These are phyloP conservation scores for Physella acuta DNA, from an alignment of 1,140 invertebrate species.

Conservation along the genomic window DNA sequence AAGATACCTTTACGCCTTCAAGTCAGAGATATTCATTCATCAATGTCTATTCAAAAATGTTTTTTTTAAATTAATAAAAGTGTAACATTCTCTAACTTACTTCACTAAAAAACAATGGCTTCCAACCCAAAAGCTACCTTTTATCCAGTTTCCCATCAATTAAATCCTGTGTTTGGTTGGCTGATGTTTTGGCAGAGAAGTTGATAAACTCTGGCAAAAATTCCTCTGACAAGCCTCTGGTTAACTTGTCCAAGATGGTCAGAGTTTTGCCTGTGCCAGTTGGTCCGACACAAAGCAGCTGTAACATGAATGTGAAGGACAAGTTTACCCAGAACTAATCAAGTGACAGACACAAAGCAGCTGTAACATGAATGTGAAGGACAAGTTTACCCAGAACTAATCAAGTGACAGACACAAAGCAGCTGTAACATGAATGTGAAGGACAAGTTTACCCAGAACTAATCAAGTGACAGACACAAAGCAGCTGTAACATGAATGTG, in stretches of 20 bases:
- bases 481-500: no score
- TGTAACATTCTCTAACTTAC: neutral
- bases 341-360: no score
- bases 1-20: constrained; percentile 60
- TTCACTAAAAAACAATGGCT: neutral
- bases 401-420: no score
- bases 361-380: no score
- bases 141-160: constrained; percentile 63
- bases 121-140: constrained; percentile 38
- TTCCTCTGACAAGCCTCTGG: constrained; percentile 54
- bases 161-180: constrained; percentile 61
- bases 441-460: no score
- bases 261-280: constrained; percentile 62
- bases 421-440: no score
- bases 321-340: no score
- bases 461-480: no score
- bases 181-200: constrained; percentile 61
- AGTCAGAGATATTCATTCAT: no score
- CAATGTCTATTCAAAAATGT: no score
- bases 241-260: constrained; percentile 58
- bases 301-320: no score
- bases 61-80: neutral
- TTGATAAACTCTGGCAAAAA: constrained; percentile 60
- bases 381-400: no score
- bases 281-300: constrained; percentile 59